phyloP scores from a whole-genome alignment of 1,140 invertebrate species.

The Drosophila ironensis region DNA sequence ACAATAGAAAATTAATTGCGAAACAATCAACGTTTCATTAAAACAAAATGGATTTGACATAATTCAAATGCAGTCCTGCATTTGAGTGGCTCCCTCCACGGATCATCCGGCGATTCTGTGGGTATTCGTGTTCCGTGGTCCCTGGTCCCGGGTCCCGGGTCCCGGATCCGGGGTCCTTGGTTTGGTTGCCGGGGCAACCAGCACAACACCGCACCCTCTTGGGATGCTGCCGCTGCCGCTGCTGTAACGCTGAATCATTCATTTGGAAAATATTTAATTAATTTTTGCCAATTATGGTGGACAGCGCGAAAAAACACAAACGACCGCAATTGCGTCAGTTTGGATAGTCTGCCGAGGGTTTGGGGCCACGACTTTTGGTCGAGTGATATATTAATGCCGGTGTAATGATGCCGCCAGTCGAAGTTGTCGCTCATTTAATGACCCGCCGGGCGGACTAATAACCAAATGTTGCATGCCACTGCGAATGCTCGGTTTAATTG shows the following conservation, averaged over 20 bases:
- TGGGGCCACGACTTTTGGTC: conserved; percentile 52
- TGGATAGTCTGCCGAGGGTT: not conserved
- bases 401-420: conserved; percentile 57
- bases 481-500: conserved; percentile 10
- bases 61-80: conserved; percentile 80
- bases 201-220: conserved; percentile 10
- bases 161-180: not conserved
- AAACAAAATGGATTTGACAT: conserved; percentile 82
- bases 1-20: conserved; percentile 81
- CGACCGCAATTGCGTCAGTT: conserved; percentile 57
- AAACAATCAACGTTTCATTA: conserved; percentile 81
- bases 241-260: conserved; percentile 70
- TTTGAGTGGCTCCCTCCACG: conserved; percentile 57
- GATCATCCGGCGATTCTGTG: conserved; percentile 20
- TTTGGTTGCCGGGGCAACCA: conserved; percentile 7
- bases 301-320: conserved; percentile 50
- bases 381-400: conserved; percentile 75
- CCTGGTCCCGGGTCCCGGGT: not conserved
- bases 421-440: conserved; percentile 69
- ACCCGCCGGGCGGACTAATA: conserved; percentile 35
- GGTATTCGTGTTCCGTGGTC: not conserved
- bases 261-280: conserved; percentile 82
- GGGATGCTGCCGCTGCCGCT: conserved; percentile 25
- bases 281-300: conserved; percentile 81
- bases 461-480: conserved; percentile 11